Percentiles rank a stretch among this genome's conserved stretches.
Conservation (phyloP, 2,888 invertebrate genomes). For the Thereva nobilitata region DNA sequence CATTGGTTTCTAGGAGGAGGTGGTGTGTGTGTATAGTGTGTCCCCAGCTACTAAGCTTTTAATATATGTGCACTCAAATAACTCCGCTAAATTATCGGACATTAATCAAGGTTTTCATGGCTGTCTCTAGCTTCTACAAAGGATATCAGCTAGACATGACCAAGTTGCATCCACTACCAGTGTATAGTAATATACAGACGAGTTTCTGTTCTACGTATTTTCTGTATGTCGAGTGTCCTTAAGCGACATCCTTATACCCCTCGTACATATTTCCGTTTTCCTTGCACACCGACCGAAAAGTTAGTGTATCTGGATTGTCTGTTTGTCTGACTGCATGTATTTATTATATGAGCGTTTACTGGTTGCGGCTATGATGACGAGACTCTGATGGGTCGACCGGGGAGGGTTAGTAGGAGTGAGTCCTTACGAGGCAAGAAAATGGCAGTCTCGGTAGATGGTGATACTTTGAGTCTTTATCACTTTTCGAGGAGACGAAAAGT, state of each 20-base stretch:
- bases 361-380: too few species aligned
- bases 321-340: slow-evolving; percentile 20
- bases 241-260: slow-evolving; percentile 2
- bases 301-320: background rate
- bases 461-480: slow-evolving; percentile 17
- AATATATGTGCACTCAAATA: slow-evolving; percentile 40
- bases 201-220: background rate
- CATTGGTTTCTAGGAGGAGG: background rate
- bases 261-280: too few species aligned
- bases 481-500: slow-evolving; percentile 28
- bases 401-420: too few species aligned
- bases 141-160: slow-evolving; percentile 35
- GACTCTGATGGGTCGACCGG: too few species aligned
- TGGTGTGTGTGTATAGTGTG: background rate
- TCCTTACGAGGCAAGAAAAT: too few species aligned
- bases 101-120: slow-evolving; percentile 41
- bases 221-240: slow-evolving; percentile 12
- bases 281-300: too few species aligned
- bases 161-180: slow-evolving; percentile 10
- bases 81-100: slow-evolving; percentile 40
- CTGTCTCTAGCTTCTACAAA: slow-evolving; percentile 37
- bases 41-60: slow-evolving; percentile 28
- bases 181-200: too few species aligned
- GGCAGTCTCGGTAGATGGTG: too few species aligned
- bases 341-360: too few species aligned